Base-by-base conservation (phyloP, 2,113 vertebrate genomes). In the Hippocampus abdominalis region DNA sequence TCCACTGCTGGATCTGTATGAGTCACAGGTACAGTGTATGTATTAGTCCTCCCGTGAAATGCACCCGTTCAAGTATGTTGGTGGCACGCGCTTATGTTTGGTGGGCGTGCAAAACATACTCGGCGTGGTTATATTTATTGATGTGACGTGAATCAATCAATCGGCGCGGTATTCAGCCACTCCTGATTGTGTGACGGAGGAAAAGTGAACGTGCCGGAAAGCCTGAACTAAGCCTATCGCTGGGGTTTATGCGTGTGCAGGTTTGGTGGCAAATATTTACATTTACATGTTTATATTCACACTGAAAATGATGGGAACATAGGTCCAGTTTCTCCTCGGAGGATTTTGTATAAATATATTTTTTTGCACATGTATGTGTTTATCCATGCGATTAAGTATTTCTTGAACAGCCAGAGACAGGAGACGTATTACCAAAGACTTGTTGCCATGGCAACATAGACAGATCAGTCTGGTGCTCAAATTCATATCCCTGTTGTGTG, bases 221-320 rank as follows among this genome's bases (percentile, higher is more conserved):
- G 73, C 77, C 79, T 73, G 74, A 84, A 74, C 63, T 66, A 82
- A 77, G 56, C 25, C 53, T n/a, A 54, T 6, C 10, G 3, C 20
- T 23, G 53, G 7, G 2, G 8, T 27, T 25, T 27, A 13, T 13
- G 23, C 11, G 23, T 12, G 12, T 57, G 12, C 23, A 5, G 15
- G 12, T 57, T 25, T 8, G 13, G 8, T 23, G 18, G 64, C 62
- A 76, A 82, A 85, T 83, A 85, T 87, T 75, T 80, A 78, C 81
- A 73, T 83, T 15, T 3, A 65, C 69, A 69, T 51, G 49, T 54
- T 69, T 74, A 57, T 81, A 46, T 77, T 78, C 62, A 39, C 27
- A 73, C 62, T 81, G 80, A 82, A 48, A 81, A 73, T 72, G 84
- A 64, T 76, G 88, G 80, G 66, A 73, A 56, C 68, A 70, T 70